phyloP scores from a whole-genome alignment of 2,113 vertebrate species.

The Actenoides hombroni region DNA sequence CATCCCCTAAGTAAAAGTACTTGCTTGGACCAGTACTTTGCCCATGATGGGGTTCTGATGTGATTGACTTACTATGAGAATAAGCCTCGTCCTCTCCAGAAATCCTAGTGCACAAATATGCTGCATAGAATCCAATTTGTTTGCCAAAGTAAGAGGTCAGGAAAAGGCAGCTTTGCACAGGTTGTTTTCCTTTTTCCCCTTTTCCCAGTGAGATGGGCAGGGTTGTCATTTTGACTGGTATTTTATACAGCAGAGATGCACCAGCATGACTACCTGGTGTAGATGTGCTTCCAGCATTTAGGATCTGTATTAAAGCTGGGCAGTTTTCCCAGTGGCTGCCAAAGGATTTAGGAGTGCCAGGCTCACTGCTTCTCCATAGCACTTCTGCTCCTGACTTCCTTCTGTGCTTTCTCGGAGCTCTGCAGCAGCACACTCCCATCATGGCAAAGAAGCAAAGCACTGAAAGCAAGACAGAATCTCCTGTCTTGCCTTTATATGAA shows the following conservation, averaged over 20 bases:
- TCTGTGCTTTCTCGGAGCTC: neutral
- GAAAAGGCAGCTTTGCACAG: neutral
- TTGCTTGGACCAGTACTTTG: neutral
- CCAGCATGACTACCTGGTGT: neutral
- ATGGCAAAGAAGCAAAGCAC: neutral
- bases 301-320: neutral
- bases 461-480: neutral
- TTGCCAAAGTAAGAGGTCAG: neutral
- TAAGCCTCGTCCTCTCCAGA: neutral
- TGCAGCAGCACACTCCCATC: neutral
- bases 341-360: constrained; percentile 4
- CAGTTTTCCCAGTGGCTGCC: neutral
- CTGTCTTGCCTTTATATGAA: neutral
- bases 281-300: neutral
- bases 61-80: neutral
- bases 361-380: neutral
- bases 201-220: neutral
- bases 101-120: neutral
- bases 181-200: neutral
- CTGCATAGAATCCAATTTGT: neutral
- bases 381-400: neutral
- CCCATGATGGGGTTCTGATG: neutral
- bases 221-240: neutral
- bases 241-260: neutral
- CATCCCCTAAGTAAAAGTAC: neutral